Evolutionary conservation across 1,140 invertebrate genomes (phyloP).

Genomic region (Drosophila subobscura): DNA sequence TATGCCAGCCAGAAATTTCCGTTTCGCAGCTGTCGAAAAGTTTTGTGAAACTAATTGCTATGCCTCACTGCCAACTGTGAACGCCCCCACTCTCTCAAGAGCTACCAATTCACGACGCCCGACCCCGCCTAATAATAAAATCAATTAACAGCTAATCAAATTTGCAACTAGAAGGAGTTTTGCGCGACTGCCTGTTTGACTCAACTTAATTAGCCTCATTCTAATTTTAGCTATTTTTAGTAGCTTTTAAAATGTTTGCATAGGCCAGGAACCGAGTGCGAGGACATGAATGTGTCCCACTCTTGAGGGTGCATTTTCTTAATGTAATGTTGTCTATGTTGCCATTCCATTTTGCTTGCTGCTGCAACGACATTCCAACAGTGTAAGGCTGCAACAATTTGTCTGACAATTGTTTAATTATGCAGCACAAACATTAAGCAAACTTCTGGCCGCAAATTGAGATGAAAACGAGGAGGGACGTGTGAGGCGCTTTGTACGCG

Average conservation of each 20-base stretch:
- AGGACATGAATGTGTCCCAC: conserved; percentile 14
- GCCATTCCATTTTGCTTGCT: conserved; percentile 34
- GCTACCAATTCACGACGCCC: conserved; percentile 33
- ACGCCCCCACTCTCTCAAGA: neutral
- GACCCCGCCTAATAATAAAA: conserved; percentile 73
- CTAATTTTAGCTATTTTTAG: conserved; percentile 65
- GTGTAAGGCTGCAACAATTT: conserved; percentile 52
- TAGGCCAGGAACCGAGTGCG: neutral
- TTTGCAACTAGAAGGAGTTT: conserved; percentile 67
- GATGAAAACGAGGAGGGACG: too few relatives aligned
- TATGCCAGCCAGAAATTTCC: conserved; percentile 54
- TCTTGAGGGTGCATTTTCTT: neutral
- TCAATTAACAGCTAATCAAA: conserved; percentile 79
- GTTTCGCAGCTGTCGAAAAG: conserved; percentile 58
- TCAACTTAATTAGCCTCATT: conserved; percentile 76
- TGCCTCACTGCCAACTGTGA: conserved; percentile 4
- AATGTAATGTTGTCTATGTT: conserved; percentile 18
- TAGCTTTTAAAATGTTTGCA: conserved; percentile 67
- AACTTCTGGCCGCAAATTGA: conserved; percentile 36
- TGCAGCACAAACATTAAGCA: conserved; percentile 67
- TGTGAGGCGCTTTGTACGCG: too few relatives aligned
- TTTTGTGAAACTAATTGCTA: conserved; percentile 50
- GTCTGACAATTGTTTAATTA: conserved; percentile 74
- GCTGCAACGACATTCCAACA: conserved; percentile 1
- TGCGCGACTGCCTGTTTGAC: conserved; percentile 51